These are phyloP conservation scores for Riparia riparia DNA, from an alignment of 2,113 vertebrate species.

Conservation along the genomic window DNA sequence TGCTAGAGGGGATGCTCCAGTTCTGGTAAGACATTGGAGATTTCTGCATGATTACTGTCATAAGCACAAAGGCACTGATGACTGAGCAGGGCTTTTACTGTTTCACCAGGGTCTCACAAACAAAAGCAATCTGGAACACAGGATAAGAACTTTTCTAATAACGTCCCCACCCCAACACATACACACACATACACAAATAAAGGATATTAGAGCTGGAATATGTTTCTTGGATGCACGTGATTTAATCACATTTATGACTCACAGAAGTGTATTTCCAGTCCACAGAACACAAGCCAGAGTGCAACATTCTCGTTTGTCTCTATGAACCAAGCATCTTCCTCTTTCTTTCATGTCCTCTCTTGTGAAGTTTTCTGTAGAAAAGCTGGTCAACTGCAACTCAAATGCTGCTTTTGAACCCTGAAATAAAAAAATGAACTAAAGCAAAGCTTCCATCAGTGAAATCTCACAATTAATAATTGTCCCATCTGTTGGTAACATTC, in stretches of 20 bases:
- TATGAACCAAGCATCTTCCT: neutral
- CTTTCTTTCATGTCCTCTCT: neutral
- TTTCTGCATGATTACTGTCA: neutral
- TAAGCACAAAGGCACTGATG: neutral
- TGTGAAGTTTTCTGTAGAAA: neutral
- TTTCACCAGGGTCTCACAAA: neutral
- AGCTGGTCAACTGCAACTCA: accelerated
- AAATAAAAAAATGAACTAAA: neutral
- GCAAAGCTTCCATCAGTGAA: neutral
- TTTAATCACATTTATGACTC: neutral
- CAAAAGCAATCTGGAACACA: neutral
- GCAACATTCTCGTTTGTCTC: neutral
- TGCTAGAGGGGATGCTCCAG: neutral
- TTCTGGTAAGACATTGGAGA: neutral
- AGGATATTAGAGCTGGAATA: neutral
- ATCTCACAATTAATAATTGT: conserved; percentile 8
- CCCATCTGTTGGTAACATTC: conserved; percentile 29
- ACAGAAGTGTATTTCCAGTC: neutral
- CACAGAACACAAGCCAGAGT: neutral
- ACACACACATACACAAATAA: neutral
- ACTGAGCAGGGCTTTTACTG: neutral
- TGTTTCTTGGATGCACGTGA: neutral
- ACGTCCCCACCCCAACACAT: accelerated
- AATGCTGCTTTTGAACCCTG: neutral
- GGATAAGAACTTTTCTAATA: neutral